Evolutionary conservation across 2,888 invertebrate species (phyloP), one percentile per base, ranked within the genome.

Genomic region (Esperia sulphurella): DNA sequence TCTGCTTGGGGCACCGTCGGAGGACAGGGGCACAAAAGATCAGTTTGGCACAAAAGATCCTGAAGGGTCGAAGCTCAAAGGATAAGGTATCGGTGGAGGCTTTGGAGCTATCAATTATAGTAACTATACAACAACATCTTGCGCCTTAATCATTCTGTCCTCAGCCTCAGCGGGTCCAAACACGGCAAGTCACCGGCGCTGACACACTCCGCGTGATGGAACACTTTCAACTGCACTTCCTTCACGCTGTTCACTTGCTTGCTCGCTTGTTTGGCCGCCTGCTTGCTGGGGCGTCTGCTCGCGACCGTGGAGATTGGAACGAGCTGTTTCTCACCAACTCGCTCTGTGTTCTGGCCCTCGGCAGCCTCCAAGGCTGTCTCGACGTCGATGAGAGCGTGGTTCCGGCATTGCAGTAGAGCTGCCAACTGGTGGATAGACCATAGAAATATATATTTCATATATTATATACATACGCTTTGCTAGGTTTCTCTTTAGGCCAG

Each of bases 311-410:
- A 46, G 0, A 89, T 79, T 0, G 89, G 86, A 0, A 87, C 68
- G 0, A 86, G 58, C 14, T 76, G 77, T 2, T 70, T 62, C 0
- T 63, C 69, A 0, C 79, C 80, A 3, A 72, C 54, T n/a, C 62
- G 66, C 3, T 76, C 79, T 0, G 75, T 43, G 1, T 72, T 58
- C 39, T 78, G 75, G 0, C 79, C 78, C 49, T 91, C 90, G 0
- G 89, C 90, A 0, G 91, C 91, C 55, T 91, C 91, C 6, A 89
- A 59, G 0, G 91, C 91, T 0, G 90, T 89, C 55, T 91, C 91
- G 0, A 91, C 90, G 66, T 91, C 91, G 31, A 87, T 64, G 0
- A 88, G 60, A 0, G 83, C 83, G 64, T 89, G 86, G 65, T 89
- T 86, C 0, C 84, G 79, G 55, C 87, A 84, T 49, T 82, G 83